Evolutionary conservation across 2,888 invertebrate species (phyloP), one percentile per base, ranked within the genome.

Genomic region (Calliopum simillimum): DNA sequence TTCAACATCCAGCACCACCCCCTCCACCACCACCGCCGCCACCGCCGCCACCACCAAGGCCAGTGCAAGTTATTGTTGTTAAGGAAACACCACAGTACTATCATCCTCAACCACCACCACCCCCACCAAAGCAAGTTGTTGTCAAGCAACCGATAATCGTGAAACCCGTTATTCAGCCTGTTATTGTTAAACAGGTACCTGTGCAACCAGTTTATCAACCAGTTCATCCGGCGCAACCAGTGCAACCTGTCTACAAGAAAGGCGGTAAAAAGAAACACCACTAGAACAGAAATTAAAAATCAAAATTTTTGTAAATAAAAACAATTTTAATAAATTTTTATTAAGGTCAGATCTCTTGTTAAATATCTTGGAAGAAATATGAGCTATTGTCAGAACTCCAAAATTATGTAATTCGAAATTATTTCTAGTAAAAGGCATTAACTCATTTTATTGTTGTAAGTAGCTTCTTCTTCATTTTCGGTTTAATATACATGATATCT

Each of bases 221-320:
- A 8, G 67, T 67, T 4, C 6, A 19, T 11, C 16, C 4, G 55
- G 21, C 19, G 16, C 21, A 21, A 13, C 41, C 14, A 3, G 51
- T 44, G 3, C 3, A 59, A 14, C 59, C 59, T 3, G 59, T 59
- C 13, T 13, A 14, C 8, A 25, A 3, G 4, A 23, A 44, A 44
- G 66, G 66, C 2, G 66, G 66, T 41, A 66, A 66, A 33, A 66
- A 66, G 44, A 66, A 66, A 47, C 46, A 66, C 21, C 55, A 55
- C 23, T 55, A 56, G 16, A n/a, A 33, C 19, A 13, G 8, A 21
- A 3, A 44, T 3, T 2, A 19, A 21, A 12, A 4, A 19, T 13
- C 16, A 8, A 16, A 41, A n/a, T n/a, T 13, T n/a, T 14, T 14
- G n/a, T 12, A 58, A 41, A 13, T 16, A 23, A n/a, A 21, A 21